A percentile compares a stretch with the other conserved stretches of the same genome.
These are phyloP conservation scores for Gymnogyps californianus DNA, from an alignment of 2,113 vertebrate genomes.

Conservation along the genomic window DNA sequence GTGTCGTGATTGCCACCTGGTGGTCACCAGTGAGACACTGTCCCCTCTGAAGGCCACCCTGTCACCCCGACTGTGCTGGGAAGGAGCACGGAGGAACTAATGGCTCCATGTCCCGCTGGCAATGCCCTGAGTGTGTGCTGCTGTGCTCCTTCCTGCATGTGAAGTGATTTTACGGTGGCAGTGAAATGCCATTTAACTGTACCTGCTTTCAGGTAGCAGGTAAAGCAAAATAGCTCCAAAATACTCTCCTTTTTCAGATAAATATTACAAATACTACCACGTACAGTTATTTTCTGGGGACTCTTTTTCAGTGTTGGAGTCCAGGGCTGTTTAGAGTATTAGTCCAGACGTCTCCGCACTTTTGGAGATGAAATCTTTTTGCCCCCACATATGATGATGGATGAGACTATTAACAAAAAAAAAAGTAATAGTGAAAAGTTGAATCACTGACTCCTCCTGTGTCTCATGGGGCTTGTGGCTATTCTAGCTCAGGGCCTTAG, in stretches of 20 bases:
- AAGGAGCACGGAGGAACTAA: background rate
- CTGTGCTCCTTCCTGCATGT: background rate
- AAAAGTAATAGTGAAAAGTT: background rate
- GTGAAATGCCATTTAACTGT: background rate
- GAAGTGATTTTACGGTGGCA: background rate
- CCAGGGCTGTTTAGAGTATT: background rate
- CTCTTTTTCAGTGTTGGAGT: background rate
- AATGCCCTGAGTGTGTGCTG: background rate
- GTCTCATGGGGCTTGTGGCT: background rate
- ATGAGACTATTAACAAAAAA: background rate
- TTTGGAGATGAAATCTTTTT: background rate
- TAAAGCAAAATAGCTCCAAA: background rate
- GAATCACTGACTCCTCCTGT: background rate
- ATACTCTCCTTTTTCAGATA: background rate
- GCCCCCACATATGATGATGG: background rate
- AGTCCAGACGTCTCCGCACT: background rate
- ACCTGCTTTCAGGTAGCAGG: background rate
- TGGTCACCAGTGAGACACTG: slow-evolving; percentile 40
- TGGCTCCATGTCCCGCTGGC: background rate
- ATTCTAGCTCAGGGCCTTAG: background rate
- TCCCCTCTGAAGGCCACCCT: slow-evolving; percentile 7
- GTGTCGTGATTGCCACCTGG: slow-evolving; percentile 73
- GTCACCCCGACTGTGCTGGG: background rate
- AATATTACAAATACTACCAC: background rate
- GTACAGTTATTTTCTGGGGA: background rate